These are phyloP conservation scores for Pristionchus maxplancki DNA, from an alignment of 2,888 invertebrate species.

Conservation along the genomic window DNA sequence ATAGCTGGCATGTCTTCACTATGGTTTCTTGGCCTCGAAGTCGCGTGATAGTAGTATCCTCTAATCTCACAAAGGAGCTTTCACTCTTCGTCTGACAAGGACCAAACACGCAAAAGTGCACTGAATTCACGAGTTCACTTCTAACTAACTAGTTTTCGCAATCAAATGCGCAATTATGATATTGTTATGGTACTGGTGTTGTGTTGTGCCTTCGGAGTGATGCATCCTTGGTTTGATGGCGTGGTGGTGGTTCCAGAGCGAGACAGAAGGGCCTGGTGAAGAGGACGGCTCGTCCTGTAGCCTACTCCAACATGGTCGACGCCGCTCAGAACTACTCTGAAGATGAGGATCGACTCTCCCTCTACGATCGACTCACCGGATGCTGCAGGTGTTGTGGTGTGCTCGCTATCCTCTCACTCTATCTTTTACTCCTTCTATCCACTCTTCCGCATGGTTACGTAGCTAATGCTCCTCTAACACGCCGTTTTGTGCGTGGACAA, in stretches of 20 bases:
- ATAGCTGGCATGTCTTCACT: not conserved
- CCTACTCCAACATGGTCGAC: not conserved
- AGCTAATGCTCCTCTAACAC: not conserved
- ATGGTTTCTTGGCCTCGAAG: constrained; percentile 23
- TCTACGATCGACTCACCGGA: not conserved
- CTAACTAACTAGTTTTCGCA: not conserved
- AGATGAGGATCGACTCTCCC: constrained; percentile 1
- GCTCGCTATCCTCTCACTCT: not conserved
- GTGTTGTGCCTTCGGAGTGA: not conserved
- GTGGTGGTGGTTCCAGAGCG: constrained; percentile 12
- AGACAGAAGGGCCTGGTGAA: not conserved
- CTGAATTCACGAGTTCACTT: not conserved
- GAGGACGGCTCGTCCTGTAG: not conserved
- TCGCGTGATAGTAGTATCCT: not conserved
- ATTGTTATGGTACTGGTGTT: not conserved
- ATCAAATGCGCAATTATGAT: not conserved
- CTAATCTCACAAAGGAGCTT: not conserved
- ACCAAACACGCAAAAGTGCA: not conserved
- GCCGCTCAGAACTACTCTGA: not conserved
- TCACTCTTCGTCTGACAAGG: not conserved
- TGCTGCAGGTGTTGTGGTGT: constrained; percentile 32
- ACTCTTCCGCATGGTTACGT: not conserved
- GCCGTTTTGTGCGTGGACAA: constrained; percentile 39
- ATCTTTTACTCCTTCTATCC: not conserved
- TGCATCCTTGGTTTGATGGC: not conserved